Conservation (phyloP, 2,888 invertebrate genomes). For the Harpalus rufipes region DNA sequence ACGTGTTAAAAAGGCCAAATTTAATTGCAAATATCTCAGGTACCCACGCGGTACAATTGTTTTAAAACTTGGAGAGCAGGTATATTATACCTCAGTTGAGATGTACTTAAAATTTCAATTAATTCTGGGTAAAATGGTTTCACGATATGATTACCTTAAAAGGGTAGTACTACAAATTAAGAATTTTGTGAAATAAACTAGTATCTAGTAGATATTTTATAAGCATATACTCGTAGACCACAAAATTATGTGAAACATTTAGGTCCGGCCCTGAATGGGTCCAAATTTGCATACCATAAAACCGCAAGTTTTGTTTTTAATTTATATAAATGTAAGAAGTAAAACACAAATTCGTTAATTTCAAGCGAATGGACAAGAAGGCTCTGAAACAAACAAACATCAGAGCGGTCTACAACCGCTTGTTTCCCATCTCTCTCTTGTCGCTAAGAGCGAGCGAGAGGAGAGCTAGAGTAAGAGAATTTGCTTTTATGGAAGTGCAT, state of each 20-base stretch:
- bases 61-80: no score
- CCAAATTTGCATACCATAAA: constrained; percentile 57
- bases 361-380: constrained; percentile 44
- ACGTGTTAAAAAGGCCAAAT: no score
- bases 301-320: constrained; percentile 57
- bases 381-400: constrained; percentile 55
- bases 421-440: constrained; percentile 10
- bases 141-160: no score
- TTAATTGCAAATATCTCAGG: no score
- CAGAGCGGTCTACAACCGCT: not conserved
- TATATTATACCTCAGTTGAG: no score
- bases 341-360: constrained; percentile 61
- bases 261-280: constrained; percentile 33
- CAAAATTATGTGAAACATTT: constrained; percentile 21
- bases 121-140: no score
- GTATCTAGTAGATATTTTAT: not conserved
- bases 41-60: no score
- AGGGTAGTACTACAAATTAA: no score
- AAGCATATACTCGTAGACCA: no score
- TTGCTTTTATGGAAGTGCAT: constrained; percentile 65
- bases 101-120: no score
- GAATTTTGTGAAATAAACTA: no score
- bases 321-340: constrained; percentile 60
- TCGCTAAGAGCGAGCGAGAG: constrained; percentile 7
- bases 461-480: constrained; percentile 52